Percentiles rank a stretch among this genome's conserved stretches.
phyloP scores from a whole-genome alignment of 2,113 vertebrate species.

The Stegostoma tigrinum region DNA sequence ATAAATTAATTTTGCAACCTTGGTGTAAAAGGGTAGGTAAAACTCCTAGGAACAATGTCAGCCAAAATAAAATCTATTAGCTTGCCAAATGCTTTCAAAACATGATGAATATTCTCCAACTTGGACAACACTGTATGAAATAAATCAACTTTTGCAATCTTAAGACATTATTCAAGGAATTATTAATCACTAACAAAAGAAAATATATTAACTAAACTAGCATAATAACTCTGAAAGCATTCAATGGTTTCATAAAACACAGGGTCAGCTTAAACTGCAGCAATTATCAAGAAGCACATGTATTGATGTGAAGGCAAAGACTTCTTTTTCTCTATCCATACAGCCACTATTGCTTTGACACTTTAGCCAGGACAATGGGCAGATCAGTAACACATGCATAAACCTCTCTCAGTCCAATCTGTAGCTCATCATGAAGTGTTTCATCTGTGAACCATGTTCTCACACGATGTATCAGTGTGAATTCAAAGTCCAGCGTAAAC shows the following conservation, averaged over 20 bases:
- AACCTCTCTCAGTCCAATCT: neutral
- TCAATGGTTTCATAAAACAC: neutral
- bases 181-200: neutral
- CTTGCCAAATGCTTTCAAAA: conserved; percentile 12
- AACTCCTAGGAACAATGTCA: neutral
- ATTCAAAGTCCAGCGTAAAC: neutral
- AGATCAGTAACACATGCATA: neutral
- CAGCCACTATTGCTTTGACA: neutral
- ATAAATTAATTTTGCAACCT: neutral
- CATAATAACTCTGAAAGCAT: neutral
- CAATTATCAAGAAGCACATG: neutral
- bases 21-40: neutral
- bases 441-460: neutral
- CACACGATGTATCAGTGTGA: neutral
- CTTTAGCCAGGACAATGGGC: neutral
- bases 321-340: neutral
- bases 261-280: neutral
- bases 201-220: neutral
- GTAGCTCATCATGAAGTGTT: too few relatives aligned
- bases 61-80: neutral
- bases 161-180: neutral
- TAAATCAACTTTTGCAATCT: neutral
- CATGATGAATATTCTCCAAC: neutral
- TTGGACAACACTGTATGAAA: neutral
- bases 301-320: neutral